Conservation (phyloP, 2,113 vertebrate genomes). For the Cisticola juncidis region DNA sequence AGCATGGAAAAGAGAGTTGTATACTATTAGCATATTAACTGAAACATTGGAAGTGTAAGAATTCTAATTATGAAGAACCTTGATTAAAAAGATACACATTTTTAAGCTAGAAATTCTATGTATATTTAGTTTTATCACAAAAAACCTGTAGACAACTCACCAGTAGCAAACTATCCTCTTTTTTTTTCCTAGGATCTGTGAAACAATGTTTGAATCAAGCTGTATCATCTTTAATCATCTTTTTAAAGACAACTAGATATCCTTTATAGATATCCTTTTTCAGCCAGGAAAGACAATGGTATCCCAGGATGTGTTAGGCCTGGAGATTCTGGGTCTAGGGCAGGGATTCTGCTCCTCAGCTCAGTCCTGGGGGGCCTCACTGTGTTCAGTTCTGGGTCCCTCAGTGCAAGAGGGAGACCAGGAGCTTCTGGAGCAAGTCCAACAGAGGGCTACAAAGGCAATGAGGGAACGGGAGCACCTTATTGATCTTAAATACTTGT, state of each 20-base stretch:
- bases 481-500: not conserved
- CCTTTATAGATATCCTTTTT: not conserved
- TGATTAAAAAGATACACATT: not conserved
- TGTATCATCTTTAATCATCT: not conserved
- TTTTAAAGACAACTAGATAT: not conserved
- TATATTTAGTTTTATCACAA: not conserved
- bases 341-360: not conserved
- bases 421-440: not conserved
- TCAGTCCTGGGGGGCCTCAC: not conserved
- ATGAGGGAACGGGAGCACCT: not conserved
- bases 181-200: not conserved
- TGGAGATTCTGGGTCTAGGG: not conserved
- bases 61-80: not conserved
- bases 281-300: not conserved
- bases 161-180: not conserved
- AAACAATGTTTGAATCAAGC: not conserved
- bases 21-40: not conserved
- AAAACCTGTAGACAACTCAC: not conserved
- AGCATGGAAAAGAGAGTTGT: not conserved
- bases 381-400: not conserved
- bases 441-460: fast-evolving
- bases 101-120: not conserved
- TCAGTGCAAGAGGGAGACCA: not conserved
- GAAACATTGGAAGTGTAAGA: not conserved
- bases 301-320: not conserved